Conservation (phyloP, 2,888 invertebrate species). For the Drosophila kanekoi region DNA sequence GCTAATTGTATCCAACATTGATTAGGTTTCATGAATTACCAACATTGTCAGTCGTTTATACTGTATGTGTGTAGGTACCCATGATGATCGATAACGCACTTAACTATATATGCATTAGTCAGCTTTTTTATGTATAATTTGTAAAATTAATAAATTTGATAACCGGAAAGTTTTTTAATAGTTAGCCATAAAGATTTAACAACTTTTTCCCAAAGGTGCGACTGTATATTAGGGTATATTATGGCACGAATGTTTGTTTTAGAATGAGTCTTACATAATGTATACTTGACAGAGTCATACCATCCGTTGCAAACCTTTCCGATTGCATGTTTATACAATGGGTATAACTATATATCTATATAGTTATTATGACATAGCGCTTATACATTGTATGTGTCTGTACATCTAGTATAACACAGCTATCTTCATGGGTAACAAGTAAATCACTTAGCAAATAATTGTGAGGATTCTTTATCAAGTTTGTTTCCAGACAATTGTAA, state of each 20-base stretch:
- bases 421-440: neutral
- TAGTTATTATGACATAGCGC: neutral
- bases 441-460: constrained; percentile 8
- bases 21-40: constrained; percentile 25
- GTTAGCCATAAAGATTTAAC: neutral
- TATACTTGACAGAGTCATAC: neutral
- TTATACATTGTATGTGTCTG: neutral
- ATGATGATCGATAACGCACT: constrained; percentile 4
- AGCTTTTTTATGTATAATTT: neutral
- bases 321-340: constrained; percentile 25
- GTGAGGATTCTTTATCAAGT: neutral
- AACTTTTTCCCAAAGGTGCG: neutral
- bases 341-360: neutral
- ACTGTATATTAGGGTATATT: neutral
- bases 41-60: neutral
- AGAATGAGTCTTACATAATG: neutral
- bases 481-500: too few species aligned
- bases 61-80: neutral
- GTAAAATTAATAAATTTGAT: neutral
- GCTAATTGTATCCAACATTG: constrained; percentile 17
- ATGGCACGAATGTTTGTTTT: neutral
- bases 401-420: constrained; percentile 6
- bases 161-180: neutral
- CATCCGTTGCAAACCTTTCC: neutral
- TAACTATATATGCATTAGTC: neutral